phyloP scores from a whole-genome alignment of 1,140 invertebrate genomes.

The Cryptotermes secundus region DNA sequence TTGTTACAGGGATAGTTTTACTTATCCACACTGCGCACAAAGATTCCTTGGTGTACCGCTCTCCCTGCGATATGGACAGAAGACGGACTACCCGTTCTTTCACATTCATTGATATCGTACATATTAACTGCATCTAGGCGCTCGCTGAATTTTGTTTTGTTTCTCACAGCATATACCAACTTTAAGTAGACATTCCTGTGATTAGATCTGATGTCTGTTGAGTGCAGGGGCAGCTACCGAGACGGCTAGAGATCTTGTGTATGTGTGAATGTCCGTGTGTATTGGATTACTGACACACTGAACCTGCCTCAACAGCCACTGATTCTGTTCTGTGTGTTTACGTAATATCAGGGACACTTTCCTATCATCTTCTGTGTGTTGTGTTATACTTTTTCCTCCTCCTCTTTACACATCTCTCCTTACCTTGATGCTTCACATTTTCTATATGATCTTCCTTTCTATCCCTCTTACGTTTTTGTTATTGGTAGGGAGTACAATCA shows the following conservation, averaged over 20 bases:
- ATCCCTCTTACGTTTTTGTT: neutral
- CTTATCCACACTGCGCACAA: too few species aligned
- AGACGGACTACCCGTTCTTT: too few species aligned
- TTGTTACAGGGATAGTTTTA: too few species aligned
- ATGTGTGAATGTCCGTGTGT: too few species aligned
- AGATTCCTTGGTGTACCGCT: too few species aligned
- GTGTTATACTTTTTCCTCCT: neutral
- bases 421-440: neutral
- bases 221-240: neutral
- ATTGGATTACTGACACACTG: neutral
- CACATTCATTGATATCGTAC: too few species aligned
- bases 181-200: neutral
- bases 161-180: too few species aligned
- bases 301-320: neutral
- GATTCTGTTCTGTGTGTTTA: slow-evolving; percentile 6
- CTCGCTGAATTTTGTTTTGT: too few species aligned
- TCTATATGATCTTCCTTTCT: neutral
- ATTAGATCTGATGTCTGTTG: neutral
- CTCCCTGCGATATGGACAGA: too few species aligned
- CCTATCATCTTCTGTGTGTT: neutral
- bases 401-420: neutral
- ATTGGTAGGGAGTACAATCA: neutral
- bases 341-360: neutral
- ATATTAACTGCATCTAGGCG: too few species aligned
- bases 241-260: neutral